Conservation (phyloP, 2,113 vertebrate species). For the Carassius gibelio region DNA sequence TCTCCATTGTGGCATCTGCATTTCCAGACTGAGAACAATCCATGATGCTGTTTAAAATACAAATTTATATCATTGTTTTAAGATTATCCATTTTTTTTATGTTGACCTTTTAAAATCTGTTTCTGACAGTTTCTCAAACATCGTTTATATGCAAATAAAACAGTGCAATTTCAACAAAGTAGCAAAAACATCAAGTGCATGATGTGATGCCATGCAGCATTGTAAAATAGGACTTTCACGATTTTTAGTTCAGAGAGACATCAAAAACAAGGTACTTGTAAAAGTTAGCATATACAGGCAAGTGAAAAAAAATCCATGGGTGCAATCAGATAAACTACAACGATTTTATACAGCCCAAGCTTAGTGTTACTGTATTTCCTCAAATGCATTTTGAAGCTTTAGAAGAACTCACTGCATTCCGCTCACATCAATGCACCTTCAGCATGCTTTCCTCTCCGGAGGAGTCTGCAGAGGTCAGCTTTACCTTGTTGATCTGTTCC, state of each 20-base stretch:
- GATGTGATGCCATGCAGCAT: not conserved
- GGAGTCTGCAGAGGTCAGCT: not conserved
- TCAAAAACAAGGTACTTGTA: not conserved
- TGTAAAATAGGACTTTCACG: not conserved
- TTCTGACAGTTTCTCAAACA: not conserved
- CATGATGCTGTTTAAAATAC: not conserved
- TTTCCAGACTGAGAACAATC: not conserved
- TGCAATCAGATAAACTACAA: not conserved
- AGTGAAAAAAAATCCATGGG: not conserved
- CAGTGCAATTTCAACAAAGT: not conserved
- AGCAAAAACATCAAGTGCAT: not conserved
- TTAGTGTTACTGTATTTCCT: not conserved
- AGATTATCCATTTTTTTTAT: not conserved
- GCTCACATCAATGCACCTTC: not conserved
- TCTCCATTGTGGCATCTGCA: not conserved
- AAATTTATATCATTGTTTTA: not conserved
- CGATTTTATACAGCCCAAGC: not conserved
- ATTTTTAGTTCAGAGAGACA: not conserved
- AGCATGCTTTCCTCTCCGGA: not conserved
- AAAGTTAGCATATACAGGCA: not conserved
- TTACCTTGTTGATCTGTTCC: not conserved
- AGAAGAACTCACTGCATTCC: not conserved
- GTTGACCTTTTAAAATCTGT: not conserved
- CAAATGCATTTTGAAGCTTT: not conserved
- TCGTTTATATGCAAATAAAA: not conserved